A percentile compares a stretch with the other conserved stretches of the same genome.
phyloP scores from a whole-genome alignment of 2,888 invertebrate species.

The Himalopsyche japonica region DNA sequence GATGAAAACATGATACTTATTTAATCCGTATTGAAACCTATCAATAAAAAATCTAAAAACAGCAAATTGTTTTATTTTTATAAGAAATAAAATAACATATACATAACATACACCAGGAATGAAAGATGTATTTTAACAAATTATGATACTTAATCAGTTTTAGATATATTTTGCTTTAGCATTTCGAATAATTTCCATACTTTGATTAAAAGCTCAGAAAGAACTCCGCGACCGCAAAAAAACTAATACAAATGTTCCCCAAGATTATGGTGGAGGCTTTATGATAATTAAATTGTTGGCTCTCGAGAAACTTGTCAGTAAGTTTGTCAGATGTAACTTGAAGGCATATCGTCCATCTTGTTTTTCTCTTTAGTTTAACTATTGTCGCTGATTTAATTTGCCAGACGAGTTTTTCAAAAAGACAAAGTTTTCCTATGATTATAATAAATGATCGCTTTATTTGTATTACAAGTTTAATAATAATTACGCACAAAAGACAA shows the following conservation, averaged over 20 bases:
- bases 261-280: slow-evolving; percentile 11
- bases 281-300: slow-evolving; percentile 16
- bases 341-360: neutral
- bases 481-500: neutral
- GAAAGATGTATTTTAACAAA: neutral
- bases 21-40: too few relatives aligned
- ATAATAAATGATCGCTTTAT: neutral
- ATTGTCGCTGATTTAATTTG: neutral
- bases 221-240: neutral
- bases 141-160: neutral
- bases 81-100: too few relatives aligned
- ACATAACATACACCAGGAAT: too few relatives aligned
- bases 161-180: neutral
- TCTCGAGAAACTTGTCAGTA: neutral
- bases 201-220: neutral
- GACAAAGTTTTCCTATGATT: neutral
- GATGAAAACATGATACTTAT: too few relatives aligned
- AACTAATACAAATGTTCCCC: neutral
- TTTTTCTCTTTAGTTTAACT: neutral
- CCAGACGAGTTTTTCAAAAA: neutral
- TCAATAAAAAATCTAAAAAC: too few relatives aligned
- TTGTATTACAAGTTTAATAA: neutral
- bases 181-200: neutral
- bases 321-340: neutral
- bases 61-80: too few relatives aligned